phyloP scores from a whole-genome alignment of 2,797 vertebrate genomes.

The Coccyzus lansbergi region DNA sequence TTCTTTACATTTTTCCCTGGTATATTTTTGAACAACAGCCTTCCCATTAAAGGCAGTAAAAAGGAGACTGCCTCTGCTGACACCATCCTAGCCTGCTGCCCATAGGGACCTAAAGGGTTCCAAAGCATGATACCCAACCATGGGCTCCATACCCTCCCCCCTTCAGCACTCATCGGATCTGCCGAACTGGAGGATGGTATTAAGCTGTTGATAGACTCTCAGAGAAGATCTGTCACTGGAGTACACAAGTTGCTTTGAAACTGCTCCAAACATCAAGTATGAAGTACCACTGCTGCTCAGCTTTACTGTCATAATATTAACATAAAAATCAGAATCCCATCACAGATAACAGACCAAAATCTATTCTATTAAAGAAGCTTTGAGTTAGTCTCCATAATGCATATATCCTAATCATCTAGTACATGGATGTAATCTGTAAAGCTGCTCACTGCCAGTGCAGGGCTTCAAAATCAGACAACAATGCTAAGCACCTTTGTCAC shows the following conservation, averaged over 20 bases:
- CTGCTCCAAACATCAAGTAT: neutral
- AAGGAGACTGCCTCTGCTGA: neutral
- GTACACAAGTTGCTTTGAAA: neutral
- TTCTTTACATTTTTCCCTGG: neutral
- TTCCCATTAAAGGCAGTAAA: neutral
- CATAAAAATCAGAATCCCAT: neutral
- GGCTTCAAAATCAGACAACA: neutral
- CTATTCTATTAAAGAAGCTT: neutral
- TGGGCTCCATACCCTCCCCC: neutral
- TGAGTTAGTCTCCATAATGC: rapidly evolving
- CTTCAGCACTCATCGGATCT: rapidly evolving
- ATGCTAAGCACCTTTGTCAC: neutral
- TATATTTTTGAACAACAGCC: neutral
- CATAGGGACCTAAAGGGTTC: rapidly evolving
- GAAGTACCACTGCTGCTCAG: neutral
- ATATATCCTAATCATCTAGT: neutral
- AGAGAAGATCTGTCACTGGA: neutral
- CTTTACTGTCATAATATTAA: neutral
- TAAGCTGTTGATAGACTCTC: neutral
- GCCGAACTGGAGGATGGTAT: neutral
- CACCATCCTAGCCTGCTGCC: rapidly evolving
- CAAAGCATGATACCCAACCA: neutral
- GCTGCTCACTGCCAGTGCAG: neutral
- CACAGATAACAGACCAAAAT: neutral
- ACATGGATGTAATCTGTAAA: neutral